Base-by-base conservation (phyloP, 2,888 invertebrate species). In the Tromatobia lineatoria region DNA sequence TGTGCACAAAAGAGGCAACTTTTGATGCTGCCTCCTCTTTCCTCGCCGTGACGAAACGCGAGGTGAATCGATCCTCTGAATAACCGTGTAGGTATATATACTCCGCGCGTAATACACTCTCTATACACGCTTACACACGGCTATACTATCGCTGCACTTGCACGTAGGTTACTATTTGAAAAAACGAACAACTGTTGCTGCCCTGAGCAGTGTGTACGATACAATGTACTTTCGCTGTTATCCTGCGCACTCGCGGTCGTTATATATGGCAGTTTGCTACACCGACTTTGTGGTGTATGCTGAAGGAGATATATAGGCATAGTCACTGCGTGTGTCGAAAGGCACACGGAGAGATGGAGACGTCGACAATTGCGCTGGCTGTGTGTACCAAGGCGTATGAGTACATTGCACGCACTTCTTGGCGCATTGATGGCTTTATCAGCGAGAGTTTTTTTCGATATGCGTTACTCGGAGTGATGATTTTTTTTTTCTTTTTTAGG, bases 21-120 rank as follows among this genome's bases (percentile, higher is more conserved):
- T 79, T 79, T 69, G 34, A 8, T 10, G 8, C 10, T 38, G 34
- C 34, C 34, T 34, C 76, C 54, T 54, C 25, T 25, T 42, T 15
- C 70, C 75, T 80, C 52, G 76, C 80, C 82, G 87, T 86, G 85
- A 86, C 86, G 85, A 86, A 85, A 83, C 79, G 71, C 84, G 78
- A 76, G 79, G 83, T 85, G 73, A 87, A 87, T 87, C 67, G 87
- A 86, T 85, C 86, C 59, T 64, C 71, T 52, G 79, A 85, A 86
- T 64, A 80, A 85, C 82, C 82, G 73, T 75, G 59, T 78, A 66
- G 42, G 25, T 71, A 54, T 61, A 54, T 82, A 47, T 70, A 61
- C 18, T 47, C 18, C 23, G 29, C 29, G 52, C 18, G 64, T 52
- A 25, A 42, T 52, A 59, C 34, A 54, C 3, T 45, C 29, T 64